Conservation (phyloP, 2,113 vertebrate species). For the Polypterus senegalus region DNA sequence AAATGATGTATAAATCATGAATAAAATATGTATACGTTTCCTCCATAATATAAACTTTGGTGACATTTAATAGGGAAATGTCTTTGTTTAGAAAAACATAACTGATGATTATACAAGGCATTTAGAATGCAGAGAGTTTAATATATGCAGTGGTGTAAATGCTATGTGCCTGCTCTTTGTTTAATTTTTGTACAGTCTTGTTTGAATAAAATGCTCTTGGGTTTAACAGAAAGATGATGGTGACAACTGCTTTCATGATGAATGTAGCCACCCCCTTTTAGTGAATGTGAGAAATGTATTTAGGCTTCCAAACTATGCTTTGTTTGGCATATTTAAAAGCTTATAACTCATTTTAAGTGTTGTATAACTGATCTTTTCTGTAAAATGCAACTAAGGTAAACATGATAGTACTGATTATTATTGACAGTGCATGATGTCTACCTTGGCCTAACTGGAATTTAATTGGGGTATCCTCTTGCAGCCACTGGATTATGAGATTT, state of each 20-base stretch:
- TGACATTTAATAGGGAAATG: too few relatives aligned
- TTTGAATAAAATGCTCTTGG: neutral
- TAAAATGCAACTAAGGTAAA: neutral
- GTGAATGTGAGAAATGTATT: too few relatives aligned
- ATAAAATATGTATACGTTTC: neutral
- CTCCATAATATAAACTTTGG: neutral
- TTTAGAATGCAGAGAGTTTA: too few relatives aligned
- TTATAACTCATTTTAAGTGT: too few relatives aligned
- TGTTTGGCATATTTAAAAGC: too few relatives aligned
- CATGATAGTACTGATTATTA: neutral
- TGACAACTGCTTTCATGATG: neutral
- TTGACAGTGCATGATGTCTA: neutral
- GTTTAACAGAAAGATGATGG: constrained; percentile 1
- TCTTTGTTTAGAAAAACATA: too few relatives aligned
- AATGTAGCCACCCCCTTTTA: neutral
- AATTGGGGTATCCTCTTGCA: constrained; percentile 25
- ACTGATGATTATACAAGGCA: too few relatives aligned
- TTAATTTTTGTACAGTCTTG: too few relatives aligned
- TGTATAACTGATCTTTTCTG: neutral
- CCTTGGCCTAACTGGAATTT: neutral
- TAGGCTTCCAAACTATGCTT: too few relatives aligned
- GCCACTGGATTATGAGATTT: constrained; percentile 85
- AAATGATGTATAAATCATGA: neutral
- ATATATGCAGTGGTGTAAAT: too few relatives aligned
- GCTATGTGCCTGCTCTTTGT: too few relatives aligned